A percentile compares a stretch with the other conserved stretches of the same genome.
phyloP scores from a whole-genome alignment of 2,888 invertebrate species.

The Calameuta pallipes region DNA sequence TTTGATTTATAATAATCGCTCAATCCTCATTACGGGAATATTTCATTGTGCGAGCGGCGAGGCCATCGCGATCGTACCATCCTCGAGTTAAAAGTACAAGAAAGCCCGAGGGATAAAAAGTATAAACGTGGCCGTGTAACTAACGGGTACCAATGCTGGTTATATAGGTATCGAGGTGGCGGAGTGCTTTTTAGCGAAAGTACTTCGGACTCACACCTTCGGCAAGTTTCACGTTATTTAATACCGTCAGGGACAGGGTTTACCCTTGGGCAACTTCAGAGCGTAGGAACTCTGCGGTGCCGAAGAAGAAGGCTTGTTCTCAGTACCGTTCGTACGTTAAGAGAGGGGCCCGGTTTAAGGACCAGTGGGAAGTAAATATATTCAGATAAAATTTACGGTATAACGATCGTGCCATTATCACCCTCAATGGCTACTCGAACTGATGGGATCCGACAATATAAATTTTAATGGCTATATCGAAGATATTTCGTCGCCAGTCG shows the following conservation, averaged over 20 bases:
- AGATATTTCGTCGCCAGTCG: background rate
- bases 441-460: background rate
- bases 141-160: background rate
- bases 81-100: constrained; percentile 19
- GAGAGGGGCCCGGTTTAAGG: background rate
- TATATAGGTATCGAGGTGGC: background rate
- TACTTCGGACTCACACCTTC: background rate
- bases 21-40: constrained; percentile 58
- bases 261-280: background rate
- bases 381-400: background rate
- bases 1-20: constrained; percentile 64
- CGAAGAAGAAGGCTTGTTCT: background rate
- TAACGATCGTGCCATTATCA: background rate
- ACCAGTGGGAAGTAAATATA: background rate
- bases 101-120: background rate
- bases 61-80: constrained; percentile 2
- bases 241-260: background rate
- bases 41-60: constrained; percentile 44
- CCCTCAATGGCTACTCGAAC: background rate
- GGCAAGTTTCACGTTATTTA: background rate
- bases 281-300: background rate
- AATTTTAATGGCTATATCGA: background rate
- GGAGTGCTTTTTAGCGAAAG: background rate
- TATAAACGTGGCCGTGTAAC: background rate
- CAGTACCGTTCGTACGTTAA: background rate